A percentile compares a stretch with the other conserved stretches of the same genome.
phyloP scores from a whole-genome alignment of 2,888 invertebrate genomes.

The Eupithecia inturbata region DNA sequence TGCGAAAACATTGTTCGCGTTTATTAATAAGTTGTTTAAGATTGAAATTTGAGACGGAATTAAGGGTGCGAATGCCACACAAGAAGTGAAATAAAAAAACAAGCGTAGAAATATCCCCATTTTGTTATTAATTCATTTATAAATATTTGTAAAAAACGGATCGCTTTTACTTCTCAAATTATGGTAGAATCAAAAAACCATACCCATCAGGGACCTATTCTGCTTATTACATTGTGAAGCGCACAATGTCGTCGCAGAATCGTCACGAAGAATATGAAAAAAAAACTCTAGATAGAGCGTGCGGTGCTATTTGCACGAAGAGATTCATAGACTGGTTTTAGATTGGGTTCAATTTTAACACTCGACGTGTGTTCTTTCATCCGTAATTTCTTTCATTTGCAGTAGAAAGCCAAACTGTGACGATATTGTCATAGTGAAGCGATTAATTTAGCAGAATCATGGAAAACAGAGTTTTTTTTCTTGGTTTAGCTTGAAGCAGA shows the following conservation, averaged over 20 bases:
- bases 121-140: not conserved
- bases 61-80: slow-evolving; percentile 1
- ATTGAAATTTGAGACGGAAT: slow-evolving; percentile 2
- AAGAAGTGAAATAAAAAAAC: not conserved
- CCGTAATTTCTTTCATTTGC: not conserved
- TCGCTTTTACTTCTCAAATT: not conserved
- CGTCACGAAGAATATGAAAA: not conserved
- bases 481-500: not conserved
- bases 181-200: not conserved
- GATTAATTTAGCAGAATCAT: not conserved
- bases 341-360: not conserved
- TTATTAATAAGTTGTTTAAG: slow-evolving; percentile 16
- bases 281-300: not conserved
- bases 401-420: not conserved
- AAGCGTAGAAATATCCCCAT: not conserved
- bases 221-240: too few species aligned
- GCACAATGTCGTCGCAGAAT: too few species aligned
- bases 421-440: not conserved
- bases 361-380: not conserved
- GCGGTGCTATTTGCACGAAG: not conserved
- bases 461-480: too few species aligned
- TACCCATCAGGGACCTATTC: not conserved
- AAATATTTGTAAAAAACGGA: not conserved
- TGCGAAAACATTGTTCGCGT: slow-evolving; percentile 22
- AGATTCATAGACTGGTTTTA: not conserved